Conservation (phyloP, 1,140 invertebrate genomes). For the Listronotus bonariensis region DNA sequence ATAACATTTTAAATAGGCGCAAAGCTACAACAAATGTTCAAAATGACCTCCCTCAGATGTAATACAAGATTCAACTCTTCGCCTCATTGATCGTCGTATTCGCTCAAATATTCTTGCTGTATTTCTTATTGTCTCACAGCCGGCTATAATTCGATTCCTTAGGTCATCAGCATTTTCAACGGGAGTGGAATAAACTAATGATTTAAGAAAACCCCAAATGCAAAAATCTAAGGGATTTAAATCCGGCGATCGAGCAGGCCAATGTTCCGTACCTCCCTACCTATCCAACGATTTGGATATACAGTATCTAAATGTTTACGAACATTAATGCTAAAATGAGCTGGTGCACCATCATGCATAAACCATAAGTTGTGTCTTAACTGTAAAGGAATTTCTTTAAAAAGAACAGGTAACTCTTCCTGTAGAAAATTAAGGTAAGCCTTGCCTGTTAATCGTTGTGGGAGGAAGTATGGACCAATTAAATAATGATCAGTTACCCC, state of each 20-base stretch:
- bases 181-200: slow-evolving; percentile 32
- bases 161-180: too few relatives aligned
- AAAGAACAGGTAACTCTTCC: slow-evolving; percentile 41
- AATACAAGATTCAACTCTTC: slow-evolving; percentile 13
- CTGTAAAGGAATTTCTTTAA: slow-evolving; percentile 42
- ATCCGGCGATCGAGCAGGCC: slow-evolving; percentile 46
- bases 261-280: slow-evolving; percentile 44
- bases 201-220: slow-evolving; percentile 46
- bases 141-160: neutral
- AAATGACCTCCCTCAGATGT: slow-evolving; percentile 6
- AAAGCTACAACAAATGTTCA: too few relatives aligned
- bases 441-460: slow-evolving; percentile 46
- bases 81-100: slow-evolving; percentile 20
- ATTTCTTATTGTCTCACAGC: slow-evolving; percentile 6
- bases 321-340: slow-evolving; percentile 33
- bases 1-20: too few relatives aligned
- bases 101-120: slow-evolving; percentile 15
- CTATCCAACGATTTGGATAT: slow-evolving; percentile 48
- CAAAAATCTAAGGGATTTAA: slow-evolving; percentile 42
- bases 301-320: slow-evolving; percentile 44
- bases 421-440: slow-evolving; percentile 47
- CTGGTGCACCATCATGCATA: slow-evolving; percentile 44
- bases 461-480: slow-evolving; percentile 51
- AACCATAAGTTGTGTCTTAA: slow-evolving; percentile 30
- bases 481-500: slow-evolving; percentile 46